phyloP scores from a whole-genome alignment of 92 coral and sea anemone genomes.

The Pocillopora meandrina region DNA sequence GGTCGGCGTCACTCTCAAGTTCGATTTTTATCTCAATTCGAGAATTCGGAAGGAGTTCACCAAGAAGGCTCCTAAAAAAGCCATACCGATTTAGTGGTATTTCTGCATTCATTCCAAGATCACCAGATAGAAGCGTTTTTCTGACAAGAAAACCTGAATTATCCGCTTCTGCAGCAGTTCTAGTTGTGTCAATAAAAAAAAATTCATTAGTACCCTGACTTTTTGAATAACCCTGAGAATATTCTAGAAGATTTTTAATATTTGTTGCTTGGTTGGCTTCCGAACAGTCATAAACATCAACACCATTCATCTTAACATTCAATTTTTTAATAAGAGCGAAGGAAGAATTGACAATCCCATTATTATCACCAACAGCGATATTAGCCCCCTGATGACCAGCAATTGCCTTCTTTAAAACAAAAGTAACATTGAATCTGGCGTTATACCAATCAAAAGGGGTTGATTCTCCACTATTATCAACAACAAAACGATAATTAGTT shows the following conservation, averaged over 20 bases:
- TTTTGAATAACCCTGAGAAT: background rate
- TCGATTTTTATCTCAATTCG: background rate
- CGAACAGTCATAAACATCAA: background rate
- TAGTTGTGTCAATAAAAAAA: no score
- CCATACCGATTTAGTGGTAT: background rate
- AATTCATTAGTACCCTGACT: background rate
- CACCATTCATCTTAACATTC: background rate
- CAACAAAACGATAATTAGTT: conserved; percentile 10
- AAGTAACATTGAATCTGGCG: conserved; percentile 8
- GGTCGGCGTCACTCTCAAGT: no score
- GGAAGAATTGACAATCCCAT: background rate
- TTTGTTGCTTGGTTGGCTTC: background rate
- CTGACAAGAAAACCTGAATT: no score
- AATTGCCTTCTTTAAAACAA: background rate
- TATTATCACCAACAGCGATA: background rate
- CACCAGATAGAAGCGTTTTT: no score
- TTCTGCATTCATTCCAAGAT: background rate
- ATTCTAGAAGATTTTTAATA: background rate
- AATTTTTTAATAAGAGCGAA: background rate
- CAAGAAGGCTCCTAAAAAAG: background rate
- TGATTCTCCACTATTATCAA: conserved; percentile 25
- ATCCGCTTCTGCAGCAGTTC: no score
- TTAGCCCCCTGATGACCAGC: background rate
- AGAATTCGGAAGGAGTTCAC: conserved; percentile 3
- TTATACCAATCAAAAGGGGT: conserved; percentile 39